A percentile compares a stretch with the other conserved stretches of the same genome.
phyloP scores from a whole-genome alignment of 2,888 invertebrate genomes.

The Spodoptera littoralis region DNA sequence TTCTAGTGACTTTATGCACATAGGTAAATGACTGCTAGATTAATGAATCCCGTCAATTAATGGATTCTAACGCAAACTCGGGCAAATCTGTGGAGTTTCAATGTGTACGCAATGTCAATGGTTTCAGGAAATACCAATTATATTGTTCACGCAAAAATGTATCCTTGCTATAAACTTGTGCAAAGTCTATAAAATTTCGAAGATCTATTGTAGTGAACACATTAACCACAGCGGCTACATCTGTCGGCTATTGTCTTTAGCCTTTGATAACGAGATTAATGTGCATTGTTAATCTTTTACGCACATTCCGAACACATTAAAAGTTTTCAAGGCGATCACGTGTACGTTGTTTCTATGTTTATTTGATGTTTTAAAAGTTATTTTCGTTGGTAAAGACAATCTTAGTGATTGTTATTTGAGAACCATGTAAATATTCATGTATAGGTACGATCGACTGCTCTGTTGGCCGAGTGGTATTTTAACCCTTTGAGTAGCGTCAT shows the following conservation, averaged over 20 bases:
- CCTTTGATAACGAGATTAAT: constrained; percentile 34
- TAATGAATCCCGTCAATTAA: no score
- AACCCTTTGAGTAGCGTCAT: no score
- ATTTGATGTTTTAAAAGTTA: constrained; percentile 19
- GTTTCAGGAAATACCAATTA: constrained; percentile 13
- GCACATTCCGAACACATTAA: constrained; percentile 6
- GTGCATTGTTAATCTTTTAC: constrained; percentile 30
- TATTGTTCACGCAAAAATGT: constrained; percentile 33
- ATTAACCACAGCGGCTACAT: constrained; percentile 41
- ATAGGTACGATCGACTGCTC: no score
- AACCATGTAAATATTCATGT: no score
- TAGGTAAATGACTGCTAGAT: no score
- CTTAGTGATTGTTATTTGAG: no score
- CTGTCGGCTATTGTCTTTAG: constrained; percentile 28
- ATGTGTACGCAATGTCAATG: no score
- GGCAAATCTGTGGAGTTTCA: no score
- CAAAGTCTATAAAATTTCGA: constrained; percentile 48
- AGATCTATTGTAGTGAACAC: constrained; percentile 27
- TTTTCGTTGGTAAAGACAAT: not conserved
- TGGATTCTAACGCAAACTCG: no score
- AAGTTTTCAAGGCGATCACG: constrained; percentile 3
- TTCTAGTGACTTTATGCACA: no score
- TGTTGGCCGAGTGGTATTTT: no score
- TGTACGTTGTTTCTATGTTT: constrained; percentile 5
- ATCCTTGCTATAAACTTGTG: no score